phyloP scores from a whole-genome alignment of 2,113 vertebrate genomes.

The Pampusana beccarii region DNA sequence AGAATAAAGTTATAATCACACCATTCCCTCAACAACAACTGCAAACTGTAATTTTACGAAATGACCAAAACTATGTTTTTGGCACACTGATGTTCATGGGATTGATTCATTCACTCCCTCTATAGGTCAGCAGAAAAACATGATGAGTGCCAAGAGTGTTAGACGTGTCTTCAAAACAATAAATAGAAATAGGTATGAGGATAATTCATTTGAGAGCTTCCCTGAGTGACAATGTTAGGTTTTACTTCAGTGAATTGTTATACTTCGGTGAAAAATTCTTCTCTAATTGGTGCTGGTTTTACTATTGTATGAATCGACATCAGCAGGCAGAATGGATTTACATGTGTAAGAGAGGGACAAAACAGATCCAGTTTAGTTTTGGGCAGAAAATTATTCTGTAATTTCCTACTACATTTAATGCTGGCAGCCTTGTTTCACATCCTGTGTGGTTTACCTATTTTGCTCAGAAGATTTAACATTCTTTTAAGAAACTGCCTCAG shows the following conservation, averaged over 20 bases:
- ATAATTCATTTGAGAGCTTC: background rate
- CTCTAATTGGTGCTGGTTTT: background rate
- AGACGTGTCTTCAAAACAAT: background rate
- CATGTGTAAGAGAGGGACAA: background rate
- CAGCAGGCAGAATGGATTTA: background rate
- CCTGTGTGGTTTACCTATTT: background rate
- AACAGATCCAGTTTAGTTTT: background rate
- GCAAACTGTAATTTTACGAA: conserved; percentile 33
- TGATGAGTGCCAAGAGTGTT: background rate
- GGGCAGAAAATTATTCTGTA: background rate
- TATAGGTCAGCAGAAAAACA: conserved; percentile 12
- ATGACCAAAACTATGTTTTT: conserved; percentile 39
- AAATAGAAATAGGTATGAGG: background rate
- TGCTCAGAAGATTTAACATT: background rate
- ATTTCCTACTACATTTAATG: background rate
- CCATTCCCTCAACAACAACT: background rate
- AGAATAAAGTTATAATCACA: conserved; percentile 31
- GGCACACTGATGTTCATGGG: background rate
- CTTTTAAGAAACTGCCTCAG: background rate
- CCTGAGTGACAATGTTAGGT: background rate
- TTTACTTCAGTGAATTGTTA: background rate
- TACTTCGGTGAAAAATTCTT: background rate
- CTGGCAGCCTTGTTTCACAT: background rate
- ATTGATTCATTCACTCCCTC: conserved; percentile 22
- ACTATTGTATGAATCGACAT: background rate